These are phyloP conservation scores for Drosophila neonasuta DNA, from an alignment of 2,888 invertebrate species.

Conservation along the genomic window DNA sequence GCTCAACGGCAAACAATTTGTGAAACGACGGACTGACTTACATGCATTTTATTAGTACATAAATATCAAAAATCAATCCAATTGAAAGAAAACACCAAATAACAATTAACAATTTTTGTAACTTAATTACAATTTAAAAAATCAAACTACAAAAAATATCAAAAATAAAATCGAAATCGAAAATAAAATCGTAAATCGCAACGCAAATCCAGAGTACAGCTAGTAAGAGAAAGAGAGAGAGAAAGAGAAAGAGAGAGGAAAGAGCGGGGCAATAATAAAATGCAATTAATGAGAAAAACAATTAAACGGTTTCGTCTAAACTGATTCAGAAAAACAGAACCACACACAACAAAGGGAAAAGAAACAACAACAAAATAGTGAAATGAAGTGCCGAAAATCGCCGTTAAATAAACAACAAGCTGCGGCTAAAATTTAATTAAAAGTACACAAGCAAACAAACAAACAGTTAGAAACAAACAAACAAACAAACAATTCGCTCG, in stretches of 20 bases:
- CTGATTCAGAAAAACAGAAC: slow-evolving; percentile 21
- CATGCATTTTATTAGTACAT: slow-evolving; percentile 77
- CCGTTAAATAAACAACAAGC: slow-evolving; percentile 33
- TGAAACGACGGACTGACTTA: slow-evolving; percentile 79
- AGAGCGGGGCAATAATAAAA: slow-evolving; percentile 11
- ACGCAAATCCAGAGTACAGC: not conserved
- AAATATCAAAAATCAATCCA: slow-evolving; percentile 66
- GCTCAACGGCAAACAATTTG: slow-evolving; percentile 71
- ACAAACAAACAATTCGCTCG: slow-evolving; percentile 15
- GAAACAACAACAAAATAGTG: slow-evolving; percentile 36
- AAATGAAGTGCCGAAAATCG: slow-evolving; percentile 51
- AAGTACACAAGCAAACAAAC: slow-evolving; percentile 15
- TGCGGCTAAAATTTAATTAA: slow-evolving; percentile 38
- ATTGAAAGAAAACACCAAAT: slow-evolving; percentile 54
- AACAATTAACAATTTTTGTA: slow-evolving; percentile 55
- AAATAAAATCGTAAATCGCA: slow-evolving; percentile 2
- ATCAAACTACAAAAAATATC: slow-evolving; percentile 6
- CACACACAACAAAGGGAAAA: slow-evolving; percentile 5
- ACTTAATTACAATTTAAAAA: slow-evolving; percentile 50
- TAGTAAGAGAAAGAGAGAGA: slow-evolving; percentile 2
- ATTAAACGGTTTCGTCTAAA: slow-evolving; percentile 52
- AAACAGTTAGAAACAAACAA: slow-evolving; percentile 1
- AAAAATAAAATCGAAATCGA: slow-evolving; percentile 1
- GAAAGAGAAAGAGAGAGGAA: not conserved
- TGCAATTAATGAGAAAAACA: slow-evolving; percentile 22